Evolutionary conservation across 2,888 invertebrate genomes (phyloP).

Genomic region (Patella caerulea): DNA sequence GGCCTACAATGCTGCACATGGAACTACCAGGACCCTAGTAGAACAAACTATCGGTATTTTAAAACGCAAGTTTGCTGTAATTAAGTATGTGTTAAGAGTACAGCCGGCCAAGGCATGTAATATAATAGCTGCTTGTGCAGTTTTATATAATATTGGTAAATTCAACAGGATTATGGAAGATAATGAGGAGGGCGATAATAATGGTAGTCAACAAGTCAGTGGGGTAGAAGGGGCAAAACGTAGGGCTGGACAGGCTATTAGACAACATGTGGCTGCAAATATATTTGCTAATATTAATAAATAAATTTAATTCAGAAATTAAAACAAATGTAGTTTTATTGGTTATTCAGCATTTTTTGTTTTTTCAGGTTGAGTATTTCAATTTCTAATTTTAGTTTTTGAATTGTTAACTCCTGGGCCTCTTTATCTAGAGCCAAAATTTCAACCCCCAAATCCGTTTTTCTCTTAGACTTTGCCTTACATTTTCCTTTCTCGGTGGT

Average conservation of each 20-base stretch:
- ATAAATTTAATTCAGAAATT: not conserved
- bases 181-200: not conserved
- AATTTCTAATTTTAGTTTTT: slow-evolving; percentile 15
- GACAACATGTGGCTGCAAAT: too few relatives aligned
- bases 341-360: not conserved
- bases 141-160: slow-evolving; percentile 32
- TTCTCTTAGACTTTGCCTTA: too few relatives aligned
- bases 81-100: slow-evolving; percentile 12
- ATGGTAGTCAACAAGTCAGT: too few relatives aligned
- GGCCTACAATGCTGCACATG: slow-evolving; percentile 21
- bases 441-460: too few relatives aligned
- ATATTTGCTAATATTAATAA: too few relatives aligned
- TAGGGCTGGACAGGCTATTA: too few relatives aligned
- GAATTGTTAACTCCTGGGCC: not conserved
- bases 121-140: slow-evolving; percentile 13
- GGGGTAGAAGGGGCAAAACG: too few relatives aligned
- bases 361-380: slow-evolving; percentile 14
- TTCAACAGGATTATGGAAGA: not conserved
- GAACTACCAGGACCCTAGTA: slow-evolving; percentile 15
- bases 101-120: slow-evolving; percentile 16
- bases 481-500: too few relatives aligned
- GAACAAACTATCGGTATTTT: slow-evolving; percentile 35
- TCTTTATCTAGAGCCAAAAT: not conserved
- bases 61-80: too few relatives aligned
- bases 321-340: not conserved